Base-by-base conservation (phyloP, 2,797 vertebrate species). In the Sebastolobus alascanus region DNA sequence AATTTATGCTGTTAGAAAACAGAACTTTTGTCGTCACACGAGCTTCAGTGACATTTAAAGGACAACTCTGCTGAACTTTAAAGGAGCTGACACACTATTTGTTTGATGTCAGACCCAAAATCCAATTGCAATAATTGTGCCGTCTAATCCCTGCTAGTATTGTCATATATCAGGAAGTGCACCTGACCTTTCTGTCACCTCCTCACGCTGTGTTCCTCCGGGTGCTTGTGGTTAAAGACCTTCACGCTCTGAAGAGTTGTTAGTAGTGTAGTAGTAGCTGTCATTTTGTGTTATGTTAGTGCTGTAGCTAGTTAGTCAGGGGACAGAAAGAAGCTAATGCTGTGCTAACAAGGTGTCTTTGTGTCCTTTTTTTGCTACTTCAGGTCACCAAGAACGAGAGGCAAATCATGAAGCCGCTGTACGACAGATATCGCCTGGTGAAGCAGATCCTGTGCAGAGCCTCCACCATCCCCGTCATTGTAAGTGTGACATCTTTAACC, bases 381-480 rank as follows among this genome's bases (percentile, higher is more conserved):
- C 92, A 99, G 99, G 96, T 98, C 61, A 98, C 97, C 35, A 99
- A 97, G 93, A 96, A 86, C 0, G 98, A 99, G 84, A 96, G 98
- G 13, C 97, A 97, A 77, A 94, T 97, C 79, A 99, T 99, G 99
- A 99, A 99, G 79, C 97, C 98, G 0, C 90, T 99, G 27, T 99
- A 99, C n/a, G 99, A 99, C 92, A 92, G 98, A 87, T 99, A 99
- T 83, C 97, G 98, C 43, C 94, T 99, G 87, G 96, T 99, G 91
- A 99, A 99, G 90, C 98, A 99, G 96, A 98, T 99, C 92, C 96
- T 99, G 65, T 97, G 96, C 91, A 94, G 98, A 90, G 98, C 96
- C 71, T 98, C 95, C 91, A 94, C 97, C 88, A 97, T 99, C 87
- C 98, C 99, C 1, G 97, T 98, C 92, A 97, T 99, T 74, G 99